Evolutionary conservation across 2,888 invertebrate species (phyloP).

Genomic region (Ommatoiulus sabulosus): DNA sequence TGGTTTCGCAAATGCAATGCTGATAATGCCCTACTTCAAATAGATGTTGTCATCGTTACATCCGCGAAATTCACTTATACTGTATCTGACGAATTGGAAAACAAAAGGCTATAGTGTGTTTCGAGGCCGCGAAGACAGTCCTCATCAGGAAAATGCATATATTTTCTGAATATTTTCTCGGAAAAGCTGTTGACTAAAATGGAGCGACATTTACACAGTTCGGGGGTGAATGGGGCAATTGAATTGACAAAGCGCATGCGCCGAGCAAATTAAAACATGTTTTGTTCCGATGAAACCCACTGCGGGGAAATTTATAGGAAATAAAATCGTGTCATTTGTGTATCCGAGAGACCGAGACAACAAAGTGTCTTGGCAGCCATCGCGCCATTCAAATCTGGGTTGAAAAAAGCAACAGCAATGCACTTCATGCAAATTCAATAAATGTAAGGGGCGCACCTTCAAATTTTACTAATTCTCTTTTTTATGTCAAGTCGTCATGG

Average conservation of each 20-base stretch:
- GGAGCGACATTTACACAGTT: neutral
- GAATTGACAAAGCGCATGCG: neutral
- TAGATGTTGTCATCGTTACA: neutral
- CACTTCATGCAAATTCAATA: neutral
- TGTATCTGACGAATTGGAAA: neutral
- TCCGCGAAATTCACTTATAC: neutral
- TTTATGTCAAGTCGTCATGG: neutral
- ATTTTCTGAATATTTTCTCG: too few relatives aligned
- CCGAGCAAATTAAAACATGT: neutral
- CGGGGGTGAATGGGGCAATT: neutral
- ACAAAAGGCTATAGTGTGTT: neutral
- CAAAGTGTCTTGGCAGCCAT: neutral
- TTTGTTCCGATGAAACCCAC: neutral
- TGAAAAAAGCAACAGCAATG: neutral
- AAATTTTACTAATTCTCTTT: neutral
- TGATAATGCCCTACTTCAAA: neutral
- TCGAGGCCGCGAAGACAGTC: neutral
- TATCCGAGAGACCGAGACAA: constrained; percentile 12
- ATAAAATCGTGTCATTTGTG: constrained; percentile 32
- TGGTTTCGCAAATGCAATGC: neutral
- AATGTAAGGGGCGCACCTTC: neutral
- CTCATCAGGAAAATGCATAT: neutral
- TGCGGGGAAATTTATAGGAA: neutral
- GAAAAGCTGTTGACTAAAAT: constrained; percentile 21
- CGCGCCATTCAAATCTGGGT: neutral